Evolutionary conservation across 2,888 invertebrate genomes (phyloP).

Genomic region (Hipparchia sbordonii): DNA sequence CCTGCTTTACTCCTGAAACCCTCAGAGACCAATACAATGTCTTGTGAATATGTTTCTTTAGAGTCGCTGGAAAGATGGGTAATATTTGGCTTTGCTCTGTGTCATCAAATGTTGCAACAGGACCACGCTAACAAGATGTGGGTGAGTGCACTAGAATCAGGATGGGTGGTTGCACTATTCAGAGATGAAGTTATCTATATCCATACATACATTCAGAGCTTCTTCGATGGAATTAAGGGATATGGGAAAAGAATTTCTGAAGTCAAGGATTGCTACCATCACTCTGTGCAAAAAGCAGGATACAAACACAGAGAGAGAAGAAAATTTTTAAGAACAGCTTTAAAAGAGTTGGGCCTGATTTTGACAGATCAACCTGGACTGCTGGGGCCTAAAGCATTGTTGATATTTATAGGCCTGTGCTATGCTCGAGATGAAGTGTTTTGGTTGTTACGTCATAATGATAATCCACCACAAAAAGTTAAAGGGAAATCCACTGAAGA

Average conservation of each 20-base stretch:
- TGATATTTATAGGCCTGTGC: slow-evolving; percentile 97
- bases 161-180: slow-evolving; percentile 97
- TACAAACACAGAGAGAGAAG: slow-evolving; percentile 96
- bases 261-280: slow-evolving; percentile 96
- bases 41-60: slow-evolving; percentile 97
- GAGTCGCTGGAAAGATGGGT: slow-evolving; percentile 99
- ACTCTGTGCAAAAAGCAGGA: slow-evolving; percentile 95
- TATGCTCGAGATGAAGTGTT: slow-evolving; percentile 98
- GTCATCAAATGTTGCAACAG: slow-evolving; percentile 93
- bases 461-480: slow-evolving; percentile 95
- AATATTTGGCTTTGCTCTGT: slow-evolving; percentile 95
- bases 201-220: slow-evolving; percentile 95
- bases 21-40: slow-evolving; percentile 97
- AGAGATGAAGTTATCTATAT: slow-evolving; percentile 98
- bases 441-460: slow-evolving; percentile 98
- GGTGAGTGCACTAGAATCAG: slow-evolving; percentile 94
- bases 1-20: slow-evolving; percentile 97
- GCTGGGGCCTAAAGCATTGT: slow-evolving; percentile 97
- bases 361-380: slow-evolving; percentile 99
- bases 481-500: slow-evolving; percentile 96
- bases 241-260: slow-evolving; percentile 96
- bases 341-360: slow-evolving; percentile 97
- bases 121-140: slow-evolving; percentile 94
- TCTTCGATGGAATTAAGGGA: slow-evolving; percentile 97
- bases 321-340: slow-evolving; percentile 96